Base-by-base conservation (phyloP, 2,888 invertebrate species). In the Amiota minor region DNA sequence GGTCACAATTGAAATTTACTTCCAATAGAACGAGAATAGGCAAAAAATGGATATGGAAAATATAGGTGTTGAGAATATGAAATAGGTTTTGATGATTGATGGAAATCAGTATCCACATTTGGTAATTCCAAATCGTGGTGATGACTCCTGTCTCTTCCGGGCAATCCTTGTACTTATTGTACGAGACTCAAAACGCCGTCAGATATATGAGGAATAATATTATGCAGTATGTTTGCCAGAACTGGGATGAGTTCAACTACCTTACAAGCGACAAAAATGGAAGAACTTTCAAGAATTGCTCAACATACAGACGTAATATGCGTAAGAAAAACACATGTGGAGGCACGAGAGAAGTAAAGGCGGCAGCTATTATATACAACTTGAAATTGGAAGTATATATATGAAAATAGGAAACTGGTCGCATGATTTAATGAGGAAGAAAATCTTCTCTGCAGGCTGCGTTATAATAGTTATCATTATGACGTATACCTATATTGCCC, bases 381-480 rank as follows among this genome's bases (percentile, higher is more conserved):
- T 74, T 47, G 23, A 23, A 2, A 14, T 74, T 74, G 18, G 74
- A 74, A 67, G 74, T n/a, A n/a, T n/a, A n/a, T 74, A 1, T 74
- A 72, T 49, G 53, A 65, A 9, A n/a, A 69, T 35, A 72, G 74
- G 0, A 12, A 65, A n/a, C 49, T 70, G 0, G 72, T 69, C 20
- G 45, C 72, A 9, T 16, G 18, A 1, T 49, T 69, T 18, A 70
- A 70, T 9, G 23, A n/a, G n/a, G n/a, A n/a, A n/a, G n/a, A n/a
- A n/a, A n/a, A n/a, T n/a, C n/a, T n/a, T n/a, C n/a, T n/a, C n/a
- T n/a, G n/a, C n/a, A n/a, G n/a, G n/a, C n/a, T n/a, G n/a, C n/a
- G n/a, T n/a, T n/a, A n/a, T n/a, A n/a, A n/a, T n/a, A n/a, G n/a
- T n/a, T n/a, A n/a, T n/a, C n/a, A n/a, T n/a, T n/a, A n/a, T n/a